Conservation (phyloP, 2,113 vertebrate genomes). For the Oostethus manadensis region DNA sequence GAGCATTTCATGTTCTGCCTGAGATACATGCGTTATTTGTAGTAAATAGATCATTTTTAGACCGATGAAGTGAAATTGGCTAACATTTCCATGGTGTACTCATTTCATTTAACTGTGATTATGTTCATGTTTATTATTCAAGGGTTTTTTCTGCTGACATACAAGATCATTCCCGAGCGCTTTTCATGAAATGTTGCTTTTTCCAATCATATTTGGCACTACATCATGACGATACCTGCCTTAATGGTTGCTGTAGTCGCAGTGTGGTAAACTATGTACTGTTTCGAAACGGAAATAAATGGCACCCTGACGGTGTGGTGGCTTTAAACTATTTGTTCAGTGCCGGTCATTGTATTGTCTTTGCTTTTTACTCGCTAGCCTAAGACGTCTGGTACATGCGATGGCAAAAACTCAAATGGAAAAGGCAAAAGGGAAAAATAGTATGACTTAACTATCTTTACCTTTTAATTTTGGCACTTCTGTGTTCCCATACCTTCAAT, state of each 20-base stretch:
- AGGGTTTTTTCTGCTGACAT: constrained; percentile 24
- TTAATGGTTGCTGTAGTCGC: constrained; percentile 36
- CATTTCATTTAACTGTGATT: constrained; percentile 1
- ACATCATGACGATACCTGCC: constrained; percentile 42
- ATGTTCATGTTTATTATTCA: constrained; percentile 6
- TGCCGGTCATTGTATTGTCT: no score
- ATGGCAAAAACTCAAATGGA: no score
- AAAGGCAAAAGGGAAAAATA: no score
- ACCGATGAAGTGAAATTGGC: no score
- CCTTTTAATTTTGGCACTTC: no score
- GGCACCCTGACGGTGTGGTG: constrained; percentile 31
- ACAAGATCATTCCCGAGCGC: constrained; percentile 27
- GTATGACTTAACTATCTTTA: no score
- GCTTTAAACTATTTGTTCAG: constrained; percentile 22
- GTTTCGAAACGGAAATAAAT: constrained; percentile 61
- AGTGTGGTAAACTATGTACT: constrained; percentile 31
- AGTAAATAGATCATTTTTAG: no score
- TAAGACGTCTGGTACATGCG: no score
- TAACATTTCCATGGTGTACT: no score
- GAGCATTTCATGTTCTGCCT: no score
- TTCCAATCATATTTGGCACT: constrained; percentile 24
- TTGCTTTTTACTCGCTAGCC: no score
- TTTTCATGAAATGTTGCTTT: constrained; percentile 17
- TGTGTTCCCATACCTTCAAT: constrained; percentile 23
- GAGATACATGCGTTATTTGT: no score